Percentiles rank a stretch among this genome's conserved stretches.
Conservation (phyloP, 2,888 invertebrate species). For the Drosophila stalkeri region DNA sequence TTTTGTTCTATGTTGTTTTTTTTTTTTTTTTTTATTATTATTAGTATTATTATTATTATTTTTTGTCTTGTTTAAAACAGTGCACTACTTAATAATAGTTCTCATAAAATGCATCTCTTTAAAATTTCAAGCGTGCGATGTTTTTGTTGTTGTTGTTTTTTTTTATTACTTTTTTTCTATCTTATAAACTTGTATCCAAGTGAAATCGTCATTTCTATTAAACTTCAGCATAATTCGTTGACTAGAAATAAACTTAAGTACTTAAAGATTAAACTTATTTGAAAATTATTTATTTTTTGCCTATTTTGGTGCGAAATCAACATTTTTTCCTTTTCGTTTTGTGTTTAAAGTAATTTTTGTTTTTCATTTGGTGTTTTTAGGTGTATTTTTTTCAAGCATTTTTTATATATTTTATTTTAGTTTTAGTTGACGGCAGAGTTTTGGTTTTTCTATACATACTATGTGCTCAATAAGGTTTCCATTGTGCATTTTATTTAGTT, state of each 20-base stretch:
- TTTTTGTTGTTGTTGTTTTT: conserved; percentile 27
- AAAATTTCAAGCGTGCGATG: conserved; percentile 66
- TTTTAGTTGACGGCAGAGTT: conserved; percentile 53
- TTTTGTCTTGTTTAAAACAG: conserved; percentile 72
- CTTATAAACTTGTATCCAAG: conserved; percentile 22
- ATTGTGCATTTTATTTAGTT: conserved; percentile 44
- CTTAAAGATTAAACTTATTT: conserved; percentile 57
- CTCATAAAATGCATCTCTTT: conserved; percentile 64
- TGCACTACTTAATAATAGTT: conserved; percentile 60
- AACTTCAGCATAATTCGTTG: conserved; percentile 80
- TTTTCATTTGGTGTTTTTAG: conserved; percentile 39
- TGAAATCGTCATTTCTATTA: conserved; percentile 38
- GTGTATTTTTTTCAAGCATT: conserved; percentile 18
- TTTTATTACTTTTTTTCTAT: conserved; percentile 10
- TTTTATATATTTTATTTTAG: conserved; percentile 10
- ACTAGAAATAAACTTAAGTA: conserved; percentile 80
- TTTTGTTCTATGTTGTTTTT: conserved; percentile 68
- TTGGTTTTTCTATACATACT: conserved; percentile 45
- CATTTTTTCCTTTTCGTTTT: conserved; percentile 35
- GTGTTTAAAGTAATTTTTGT: conserved; percentile 39
- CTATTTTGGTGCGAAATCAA: conserved; percentile 61
- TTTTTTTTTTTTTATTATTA: conserved; percentile 20
- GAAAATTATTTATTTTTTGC: conserved; percentile 11
- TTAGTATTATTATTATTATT: too few species aligned
- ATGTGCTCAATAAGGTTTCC: conserved; percentile 24